Evolutionary conservation across 2,797 vertebrate genomes (phyloP).

Genomic region (Argyrosomus regius): DNA sequence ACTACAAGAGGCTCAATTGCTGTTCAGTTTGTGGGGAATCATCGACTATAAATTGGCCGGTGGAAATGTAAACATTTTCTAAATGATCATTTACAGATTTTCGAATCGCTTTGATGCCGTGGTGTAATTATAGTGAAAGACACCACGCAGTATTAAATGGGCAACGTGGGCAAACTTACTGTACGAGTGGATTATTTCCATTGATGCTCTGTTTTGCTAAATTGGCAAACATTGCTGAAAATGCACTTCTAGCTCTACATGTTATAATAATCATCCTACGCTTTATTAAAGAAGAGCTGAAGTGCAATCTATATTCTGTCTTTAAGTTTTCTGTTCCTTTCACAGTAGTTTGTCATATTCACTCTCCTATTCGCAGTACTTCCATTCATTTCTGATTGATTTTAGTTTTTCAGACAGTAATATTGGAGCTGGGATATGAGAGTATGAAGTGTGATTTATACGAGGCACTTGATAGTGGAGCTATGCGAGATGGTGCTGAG

Average conservation of each 20-base stretch:
- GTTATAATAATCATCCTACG: not conserved
- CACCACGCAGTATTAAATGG: not conserved
- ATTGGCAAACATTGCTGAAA: not conserved
- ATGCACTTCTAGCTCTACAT: slow-evolving; percentile 4
- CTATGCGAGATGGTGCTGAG: slow-evolving; percentile 33
- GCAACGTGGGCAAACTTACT: not conserved
- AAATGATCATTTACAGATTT: not conserved
- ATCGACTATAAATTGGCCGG: not conserved
- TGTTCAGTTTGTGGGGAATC: not conserved
- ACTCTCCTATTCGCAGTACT: slow-evolving; percentile 28
- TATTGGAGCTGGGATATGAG: slow-evolving; percentile 42
- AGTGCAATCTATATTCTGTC: not conserved
- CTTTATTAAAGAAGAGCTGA: slow-evolving; percentile 30
- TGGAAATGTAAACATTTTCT: not conserved
- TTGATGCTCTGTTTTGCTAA: slow-evolving; percentile 8
- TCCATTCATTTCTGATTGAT: slow-evolving; percentile 47
- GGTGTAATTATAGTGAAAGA: not conserved
- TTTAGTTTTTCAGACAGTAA: slow-evolving; percentile 43
- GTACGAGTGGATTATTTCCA: slow-evolving; percentile 16
- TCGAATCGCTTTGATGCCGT: not conserved
- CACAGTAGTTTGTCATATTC: slow-evolving; percentile 32
- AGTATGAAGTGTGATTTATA: slow-evolving; percentile 65
- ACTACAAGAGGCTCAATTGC: not conserved
- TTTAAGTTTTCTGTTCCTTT: slow-evolving; percentile 36
- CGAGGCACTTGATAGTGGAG: slow-evolving; percentile 47